Conservation (phyloP, 2,113 vertebrate species). For the Gallinago undulata region DNA sequence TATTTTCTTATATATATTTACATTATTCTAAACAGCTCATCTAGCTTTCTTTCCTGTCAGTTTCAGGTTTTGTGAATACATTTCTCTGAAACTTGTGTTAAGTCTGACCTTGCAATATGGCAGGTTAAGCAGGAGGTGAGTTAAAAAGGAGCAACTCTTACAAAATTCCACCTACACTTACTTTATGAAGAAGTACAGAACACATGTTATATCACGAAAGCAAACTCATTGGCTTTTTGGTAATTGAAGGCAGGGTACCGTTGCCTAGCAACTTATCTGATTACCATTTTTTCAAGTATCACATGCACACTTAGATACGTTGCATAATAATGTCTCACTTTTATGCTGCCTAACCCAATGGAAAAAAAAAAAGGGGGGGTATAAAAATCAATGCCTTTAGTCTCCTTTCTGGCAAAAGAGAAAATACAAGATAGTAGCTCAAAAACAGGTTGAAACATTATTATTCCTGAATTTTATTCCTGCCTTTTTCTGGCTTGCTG, state of each 20-base stretch:
- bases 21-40: neutral
- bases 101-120: neutral
- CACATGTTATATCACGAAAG: constrained; percentile 36
- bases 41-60: neutral
- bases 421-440: neutral
- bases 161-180: constrained; percentile 47
- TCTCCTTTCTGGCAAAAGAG: neutral
- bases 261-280: constrained; percentile 70
- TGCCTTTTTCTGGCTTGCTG: neutral
- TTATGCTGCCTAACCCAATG: neutral
- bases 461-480: constrained; percentile 20
- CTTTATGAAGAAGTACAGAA: constrained; percentile 28
- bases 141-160: constrained; percentile 22
- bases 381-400: neutral
- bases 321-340: constrained; percentile 56
- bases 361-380: fast-evolving
- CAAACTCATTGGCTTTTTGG: constrained; percentile 51
- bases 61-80: neutral
- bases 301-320: constrained; percentile 50
- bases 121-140: neutral
- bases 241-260: constrained; percentile 52
- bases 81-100: neutral
- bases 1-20: neutral
- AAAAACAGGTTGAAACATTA: neutral
- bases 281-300: constrained; percentile 68